Evolutionary conservation across 2,113 vertebrate genomes (phyloP), one percentile per base, ranked within the genome.

Genomic region (Amazona vittata): DNA sequence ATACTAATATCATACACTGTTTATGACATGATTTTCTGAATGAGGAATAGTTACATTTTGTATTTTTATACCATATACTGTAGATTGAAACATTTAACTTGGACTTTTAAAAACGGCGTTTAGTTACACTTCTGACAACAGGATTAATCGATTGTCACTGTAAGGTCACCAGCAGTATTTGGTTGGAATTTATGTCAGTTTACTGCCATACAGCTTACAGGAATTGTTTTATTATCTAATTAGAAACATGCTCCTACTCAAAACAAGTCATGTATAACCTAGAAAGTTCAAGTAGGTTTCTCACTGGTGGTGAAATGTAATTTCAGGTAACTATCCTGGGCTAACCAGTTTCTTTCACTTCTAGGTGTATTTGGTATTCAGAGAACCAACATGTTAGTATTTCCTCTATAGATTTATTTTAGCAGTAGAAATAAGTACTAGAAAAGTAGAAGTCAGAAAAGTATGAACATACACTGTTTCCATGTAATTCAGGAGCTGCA

Each of bases 151-250:
- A 28, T 33, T 95, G 63, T 74, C 71, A 90, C 68, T 80, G 52
- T 96, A 89, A 93, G 60, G 80, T 87, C 86, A 77, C 93, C 68
- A 82, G 50, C 57, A 94, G 33, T 77, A 87, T 63, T 88, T 95
- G 84, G 46, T 67, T 83, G 57, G 47, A 89, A 97, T 94, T 92
- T 93, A 70, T 78, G 89, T 90, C 81, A 80, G 47, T 94, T 95
- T 94, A 92, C 68, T 75, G 70, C 46, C 81, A 97, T 93, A 94
- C 94, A 89, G 74, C 78, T 93, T 13, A 14, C 53, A 96, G 46
- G 53, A 70, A 60, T 96, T 96, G 68, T 94, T 97, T 98, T 94
- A 97, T 96, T 96, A 96, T 90, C 92, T 97, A 97, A 95, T 96
- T 97, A 97, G 94, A 96, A 94, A 76, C 37, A 47, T 39, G 76